These are phyloP conservation scores for Lottia scabra DNA, from an alignment of 2,888 invertebrate species.

Conservation along the genomic window DNA sequence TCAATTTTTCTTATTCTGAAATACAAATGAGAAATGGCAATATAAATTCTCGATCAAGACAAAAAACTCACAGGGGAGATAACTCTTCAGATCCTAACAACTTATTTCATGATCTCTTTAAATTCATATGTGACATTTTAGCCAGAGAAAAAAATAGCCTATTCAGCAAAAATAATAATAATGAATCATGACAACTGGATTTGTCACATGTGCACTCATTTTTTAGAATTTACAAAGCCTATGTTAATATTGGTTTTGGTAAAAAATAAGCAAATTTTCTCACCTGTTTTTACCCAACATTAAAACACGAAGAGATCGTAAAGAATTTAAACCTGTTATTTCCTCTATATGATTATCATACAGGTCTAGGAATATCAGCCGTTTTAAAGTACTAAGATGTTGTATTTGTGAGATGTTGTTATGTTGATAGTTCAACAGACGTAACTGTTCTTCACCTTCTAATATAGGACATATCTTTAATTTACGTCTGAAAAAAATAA, in stretches of 20 bases:
- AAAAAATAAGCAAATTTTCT: conserved; percentile 9
- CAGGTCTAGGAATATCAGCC: conserved; percentile 90
- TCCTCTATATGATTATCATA: conserved; percentile 95
- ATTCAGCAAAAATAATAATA: no score
- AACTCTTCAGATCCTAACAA: no score
- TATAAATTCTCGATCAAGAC: no score
- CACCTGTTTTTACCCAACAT: conserved; percentile 92
- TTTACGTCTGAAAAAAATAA: conserved; percentile 71
- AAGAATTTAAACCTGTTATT: conserved; percentile 81
- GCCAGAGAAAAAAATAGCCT: no score
- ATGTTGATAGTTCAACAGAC: conserved; percentile 90
- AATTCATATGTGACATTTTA: no score
- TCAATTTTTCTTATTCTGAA: conserved; percentile 83
- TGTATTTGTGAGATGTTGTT: conserved; percentile 85
- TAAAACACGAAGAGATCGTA: conserved; percentile 85
- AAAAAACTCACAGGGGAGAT: background rate
- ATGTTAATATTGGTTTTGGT: no score
- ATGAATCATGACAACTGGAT: no score
- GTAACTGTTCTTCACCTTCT: conserved; percentile 83
- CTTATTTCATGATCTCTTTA: no score
- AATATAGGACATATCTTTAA: conserved; percentile 86
- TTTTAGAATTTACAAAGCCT: no score
- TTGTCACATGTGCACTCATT: no score
- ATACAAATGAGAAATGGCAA: no score
- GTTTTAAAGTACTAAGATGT: conserved; percentile 76